A percentile compares a stretch with the other conserved stretches of the same genome.
phyloP scores from a whole-genome alignment of 2,888 invertebrate genomes.

The Beris morrisii region DNA sequence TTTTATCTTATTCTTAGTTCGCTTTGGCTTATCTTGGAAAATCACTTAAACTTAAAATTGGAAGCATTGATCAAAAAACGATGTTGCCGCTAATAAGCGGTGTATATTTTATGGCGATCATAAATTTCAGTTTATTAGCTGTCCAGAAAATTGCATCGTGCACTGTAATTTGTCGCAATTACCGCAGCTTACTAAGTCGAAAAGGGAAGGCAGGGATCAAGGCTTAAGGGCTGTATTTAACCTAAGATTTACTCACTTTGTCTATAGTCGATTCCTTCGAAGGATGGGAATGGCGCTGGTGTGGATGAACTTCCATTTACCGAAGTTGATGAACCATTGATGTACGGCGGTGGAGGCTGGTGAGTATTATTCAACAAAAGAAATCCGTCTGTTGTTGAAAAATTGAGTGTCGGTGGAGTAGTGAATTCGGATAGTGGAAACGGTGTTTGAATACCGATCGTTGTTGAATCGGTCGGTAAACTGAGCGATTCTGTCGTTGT shows the following conservation, averaged over 20 bases:
- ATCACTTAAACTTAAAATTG: too few species aligned
- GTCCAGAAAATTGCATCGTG: too few species aligned
- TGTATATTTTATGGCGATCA: too few species aligned
- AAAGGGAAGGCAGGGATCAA: too few species aligned
- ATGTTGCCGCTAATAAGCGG: too few species aligned
- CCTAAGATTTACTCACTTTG: conserved; percentile 46
- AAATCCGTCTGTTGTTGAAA: conserved; percentile 28
- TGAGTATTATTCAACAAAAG: not conserved
- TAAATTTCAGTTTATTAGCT: too few species aligned
- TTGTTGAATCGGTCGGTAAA: not conserved
- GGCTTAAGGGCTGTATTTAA: too few species aligned
- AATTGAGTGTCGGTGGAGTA: not conserved
- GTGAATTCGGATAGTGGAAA: not conserved
- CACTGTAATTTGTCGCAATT: too few species aligned
- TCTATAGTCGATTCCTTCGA: conserved; percentile 55
- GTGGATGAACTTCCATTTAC: conserved; percentile 42
- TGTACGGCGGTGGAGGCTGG: not conserved
- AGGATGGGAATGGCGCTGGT: conserved; percentile 45
- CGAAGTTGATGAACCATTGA: conserved; percentile 31
- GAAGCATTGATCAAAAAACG: too few species aligned
- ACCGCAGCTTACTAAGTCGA: too few species aligned
- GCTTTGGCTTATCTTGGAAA: too few species aligned
- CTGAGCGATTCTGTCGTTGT: not conserved
- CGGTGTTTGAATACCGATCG: not conserved
- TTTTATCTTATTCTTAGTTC: too few species aligned